These are phyloP conservation scores for Iguana delicatissima DNA, from an alignment of 2,797 vertebrate species.

Conservation along the genomic window DNA sequence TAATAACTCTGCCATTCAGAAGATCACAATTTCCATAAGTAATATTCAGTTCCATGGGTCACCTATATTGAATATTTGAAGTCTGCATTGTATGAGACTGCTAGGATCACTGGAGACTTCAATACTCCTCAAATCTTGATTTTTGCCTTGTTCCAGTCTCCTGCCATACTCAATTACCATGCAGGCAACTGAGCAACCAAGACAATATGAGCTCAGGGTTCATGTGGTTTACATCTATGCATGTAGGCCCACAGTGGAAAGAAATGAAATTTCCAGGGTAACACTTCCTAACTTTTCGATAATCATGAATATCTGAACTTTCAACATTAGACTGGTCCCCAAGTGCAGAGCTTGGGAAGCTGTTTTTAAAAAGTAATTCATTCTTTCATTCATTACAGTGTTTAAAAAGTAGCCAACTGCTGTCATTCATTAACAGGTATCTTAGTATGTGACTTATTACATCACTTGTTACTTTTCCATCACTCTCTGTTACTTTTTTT, in stretches of 20 bases:
- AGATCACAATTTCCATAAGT: slow-evolving; percentile 30
- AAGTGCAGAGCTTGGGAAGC: too few relatives aligned
- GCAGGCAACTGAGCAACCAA: background rate
- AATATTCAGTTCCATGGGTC: slow-evolving; percentile 15
- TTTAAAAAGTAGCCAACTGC: too few relatives aligned
- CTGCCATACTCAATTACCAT: background rate
- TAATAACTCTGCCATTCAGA: slow-evolving; percentile 29
- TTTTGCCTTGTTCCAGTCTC: background rate
- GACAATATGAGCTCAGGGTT: background rate
- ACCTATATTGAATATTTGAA: slow-evolving; percentile 24
- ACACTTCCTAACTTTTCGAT: background rate
- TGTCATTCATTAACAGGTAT: too few relatives aligned
- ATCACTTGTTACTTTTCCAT: too few relatives aligned
- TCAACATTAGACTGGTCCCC: background rate
- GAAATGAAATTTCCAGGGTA: background rate
- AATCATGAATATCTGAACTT: background rate
- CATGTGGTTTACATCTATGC: background rate
- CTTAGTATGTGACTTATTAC: too few relatives aligned
- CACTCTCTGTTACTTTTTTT: too few relatives aligned
- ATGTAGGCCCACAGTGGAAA: background rate
- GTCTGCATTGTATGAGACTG: background rate
- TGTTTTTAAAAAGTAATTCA: too few relatives aligned
- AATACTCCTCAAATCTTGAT: background rate
- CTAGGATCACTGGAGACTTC: background rate
- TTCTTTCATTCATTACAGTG: too few relatives aligned